These are phyloP conservation scores for Heterodera schachtii DNA, from an alignment of 1,140 invertebrate genomes.

Conservation along the genomic window DNA sequence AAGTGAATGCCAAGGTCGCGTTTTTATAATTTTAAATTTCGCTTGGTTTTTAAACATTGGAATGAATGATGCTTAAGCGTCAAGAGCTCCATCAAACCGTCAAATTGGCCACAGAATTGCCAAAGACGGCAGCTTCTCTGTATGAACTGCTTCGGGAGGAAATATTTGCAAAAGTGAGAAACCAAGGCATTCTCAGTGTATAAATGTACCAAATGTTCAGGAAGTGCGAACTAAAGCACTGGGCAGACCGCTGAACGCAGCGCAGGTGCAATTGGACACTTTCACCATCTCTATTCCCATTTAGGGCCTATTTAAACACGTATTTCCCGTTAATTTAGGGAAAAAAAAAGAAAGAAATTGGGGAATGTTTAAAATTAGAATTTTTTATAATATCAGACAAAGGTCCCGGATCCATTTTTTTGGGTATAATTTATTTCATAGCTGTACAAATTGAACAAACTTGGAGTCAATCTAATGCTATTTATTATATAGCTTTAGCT, in stretches of 20 bases:
- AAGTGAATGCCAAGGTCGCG: conserved; percentile 56
- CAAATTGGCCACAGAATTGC: conserved; percentile 85
- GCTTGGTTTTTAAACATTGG: background rate
- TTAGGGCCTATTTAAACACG: too few relatives aligned
- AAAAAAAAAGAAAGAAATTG: too few relatives aligned
- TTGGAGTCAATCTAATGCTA: too few relatives aligned
- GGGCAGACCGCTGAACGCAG: conserved; percentile 51
- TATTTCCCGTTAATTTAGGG: too few relatives aligned
- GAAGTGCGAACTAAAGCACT: conserved; percentile 50
- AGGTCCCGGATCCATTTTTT: too few relatives aligned
- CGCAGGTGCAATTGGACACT: conserved; percentile 19
- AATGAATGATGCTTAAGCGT: conserved; percentile 66
- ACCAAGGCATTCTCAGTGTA: background rate
- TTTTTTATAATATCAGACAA: too few relatives aligned
- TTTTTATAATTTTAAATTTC: conserved; percentile 31
- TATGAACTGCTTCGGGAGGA: conserved; percentile 89
- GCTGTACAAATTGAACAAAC: too few relatives aligned
- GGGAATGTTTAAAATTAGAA: too few relatives aligned
- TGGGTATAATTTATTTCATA: too few relatives aligned
- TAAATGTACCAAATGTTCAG: conserved; percentile 53
- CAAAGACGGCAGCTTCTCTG: conserved; percentile 81
- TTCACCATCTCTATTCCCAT: conserved; percentile 8
- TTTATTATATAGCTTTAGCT: too few relatives aligned
- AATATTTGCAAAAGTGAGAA: conserved; percentile 76
- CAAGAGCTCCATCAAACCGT: conserved; percentile 84